Percentiles rank a stretch among this genome's conserved stretches.
Conservation (phyloP, 2,888 invertebrate genomes). For the Noctua janthe region DNA sequence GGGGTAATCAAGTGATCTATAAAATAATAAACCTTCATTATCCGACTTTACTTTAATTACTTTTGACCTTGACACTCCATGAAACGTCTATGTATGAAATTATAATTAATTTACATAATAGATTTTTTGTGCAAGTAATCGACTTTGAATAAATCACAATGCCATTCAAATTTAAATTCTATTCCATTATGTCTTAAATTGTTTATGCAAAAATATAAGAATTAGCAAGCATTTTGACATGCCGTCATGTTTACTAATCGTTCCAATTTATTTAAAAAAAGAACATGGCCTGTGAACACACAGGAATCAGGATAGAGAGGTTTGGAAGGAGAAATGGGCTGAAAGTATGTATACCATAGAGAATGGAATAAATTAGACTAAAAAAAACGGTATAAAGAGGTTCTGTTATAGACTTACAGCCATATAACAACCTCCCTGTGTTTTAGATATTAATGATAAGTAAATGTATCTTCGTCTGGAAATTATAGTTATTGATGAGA, state of each 20-base stretch:
- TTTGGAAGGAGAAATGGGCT: not conserved
- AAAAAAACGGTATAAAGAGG: not conserved
- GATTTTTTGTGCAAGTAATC: conserved; percentile 37
- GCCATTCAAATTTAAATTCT: not conserved
- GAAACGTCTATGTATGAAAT: conserved; percentile 14
- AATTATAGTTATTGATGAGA: conserved; percentile 9
- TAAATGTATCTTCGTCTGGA: conserved; percentile 34
- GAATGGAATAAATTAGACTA: not conserved
- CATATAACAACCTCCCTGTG: conserved; percentile 22
- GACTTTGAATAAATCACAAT: conserved; percentile 14
- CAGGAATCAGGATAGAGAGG: not conserved
- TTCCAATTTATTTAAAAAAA: not conserved
- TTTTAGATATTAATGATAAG: conserved; percentile 4
- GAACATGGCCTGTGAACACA: not conserved
- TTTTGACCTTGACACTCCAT: conserved; percentile 16
- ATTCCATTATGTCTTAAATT: conserved; percentile 7
- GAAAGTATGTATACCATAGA: not conserved
- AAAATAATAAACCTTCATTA: conserved; percentile 21
- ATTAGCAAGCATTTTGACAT: conserved; percentile 1
- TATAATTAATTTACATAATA: conserved; percentile 25
- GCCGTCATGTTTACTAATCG: conserved; percentile 11
- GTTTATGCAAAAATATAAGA: not conserved
- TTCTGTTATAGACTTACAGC: not conserved
- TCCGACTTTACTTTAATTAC: not conserved
- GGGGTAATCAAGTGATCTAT: conserved; percentile 28